A percentile compares a stretch with the other conserved stretches of the same genome.
These are phyloP conservation scores for Hippocampus abdominalis DNA, from an alignment of 2,113 vertebrate species.

Conservation along the genomic window DNA sequence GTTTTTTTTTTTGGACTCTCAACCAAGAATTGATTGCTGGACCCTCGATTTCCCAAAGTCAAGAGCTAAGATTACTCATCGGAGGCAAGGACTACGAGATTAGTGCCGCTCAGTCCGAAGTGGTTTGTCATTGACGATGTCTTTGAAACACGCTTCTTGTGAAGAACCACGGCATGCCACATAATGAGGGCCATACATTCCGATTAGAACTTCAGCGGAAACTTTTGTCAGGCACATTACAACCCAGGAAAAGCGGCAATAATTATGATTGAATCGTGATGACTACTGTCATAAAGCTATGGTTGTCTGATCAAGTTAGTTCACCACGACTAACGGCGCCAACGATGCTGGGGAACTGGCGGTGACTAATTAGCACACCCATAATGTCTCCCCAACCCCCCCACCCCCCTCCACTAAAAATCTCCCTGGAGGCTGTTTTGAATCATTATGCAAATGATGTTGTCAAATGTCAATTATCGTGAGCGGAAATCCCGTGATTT, in stretches of 20 bases:
- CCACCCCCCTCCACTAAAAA: slow-evolving; percentile 55
- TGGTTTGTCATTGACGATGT: neutral
- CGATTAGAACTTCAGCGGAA: slow-evolving; percentile 40
- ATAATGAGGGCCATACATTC: slow-evolving; percentile 17
- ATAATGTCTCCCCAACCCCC: slow-evolving; percentile 66
- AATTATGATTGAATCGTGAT: slow-evolving; percentile 67
- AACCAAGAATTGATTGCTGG: too few species aligned
- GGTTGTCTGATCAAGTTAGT: slow-evolving; percentile 73
- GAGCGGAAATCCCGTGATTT: slow-evolving; percentile 69
- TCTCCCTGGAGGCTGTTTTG: slow-evolving; percentile 69
- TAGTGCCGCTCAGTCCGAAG: neutral
- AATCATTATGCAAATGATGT: slow-evolving; percentile 76
- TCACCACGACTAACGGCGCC: slow-evolving; percentile 67
- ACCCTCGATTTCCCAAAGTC: too few species aligned
- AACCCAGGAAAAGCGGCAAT: slow-evolving; percentile 49
- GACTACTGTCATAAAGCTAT: slow-evolving; percentile 69
- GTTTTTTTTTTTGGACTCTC: too few species aligned
- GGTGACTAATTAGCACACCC: slow-evolving; percentile 75
- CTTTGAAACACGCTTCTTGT: slow-evolving; percentile 15
- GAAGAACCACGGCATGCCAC: slow-evolving; percentile 16
- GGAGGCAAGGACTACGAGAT: too few species aligned
- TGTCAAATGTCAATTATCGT: slow-evolving; percentile 74
- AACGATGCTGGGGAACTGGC: slow-evolving; percentile 60
- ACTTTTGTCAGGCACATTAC: slow-evolving; percentile 44
- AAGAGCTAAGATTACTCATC: too few species aligned